Evolutionary conservation across 2,888 invertebrate species (phyloP), one percentile per base, ranked within the genome.

Genomic region (Ceramica pisi): DNA sequence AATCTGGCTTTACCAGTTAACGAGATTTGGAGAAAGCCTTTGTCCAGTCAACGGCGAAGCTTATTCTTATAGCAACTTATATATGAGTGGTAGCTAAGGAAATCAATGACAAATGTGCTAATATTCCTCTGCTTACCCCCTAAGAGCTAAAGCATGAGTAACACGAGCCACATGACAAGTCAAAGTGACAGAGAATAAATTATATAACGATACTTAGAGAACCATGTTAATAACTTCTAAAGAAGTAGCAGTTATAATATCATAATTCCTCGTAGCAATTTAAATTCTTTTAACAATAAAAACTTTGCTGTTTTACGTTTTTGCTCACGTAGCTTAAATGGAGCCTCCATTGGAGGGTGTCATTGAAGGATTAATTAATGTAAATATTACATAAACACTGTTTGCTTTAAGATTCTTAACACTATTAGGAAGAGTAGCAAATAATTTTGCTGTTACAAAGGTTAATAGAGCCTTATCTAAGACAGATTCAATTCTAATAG

Each of bases 221-320:
- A 83, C 60, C 67, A 86, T 66, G 69, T 57, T 88, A 88, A 89
- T 86, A 81, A 83, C 50, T 72, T 87, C 67, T 51, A 63, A 55
- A 75, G 84, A 89, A 87, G 68, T 71, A 56, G 71, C 76, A 73
- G 65, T 72, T 65, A 71, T 69, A 51, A 68, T 59, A 26, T 57
- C 21, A 66, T 71, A 77, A 77, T 80, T 70, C 61, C 21, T 51
- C 9, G 46, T 72, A 78, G 77, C 61, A 61, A 69, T 69, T 65
- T 56, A 64, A 78, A 73, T 78, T 74, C 51, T 2, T 38, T n/a
- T n/a, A 26, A 56, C 62, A 78, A 71, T 73, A 62, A 60, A 61
- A 77, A 60, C 55, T 46, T 65, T 5, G 31, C 57, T 31, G 16
- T 1, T 59, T 65, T 51, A 23, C 14, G 8, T 66, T 26, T 16